phyloP scores from a whole-genome alignment of 2,797 vertebrate species.

The Harpia harpyja region DNA sequence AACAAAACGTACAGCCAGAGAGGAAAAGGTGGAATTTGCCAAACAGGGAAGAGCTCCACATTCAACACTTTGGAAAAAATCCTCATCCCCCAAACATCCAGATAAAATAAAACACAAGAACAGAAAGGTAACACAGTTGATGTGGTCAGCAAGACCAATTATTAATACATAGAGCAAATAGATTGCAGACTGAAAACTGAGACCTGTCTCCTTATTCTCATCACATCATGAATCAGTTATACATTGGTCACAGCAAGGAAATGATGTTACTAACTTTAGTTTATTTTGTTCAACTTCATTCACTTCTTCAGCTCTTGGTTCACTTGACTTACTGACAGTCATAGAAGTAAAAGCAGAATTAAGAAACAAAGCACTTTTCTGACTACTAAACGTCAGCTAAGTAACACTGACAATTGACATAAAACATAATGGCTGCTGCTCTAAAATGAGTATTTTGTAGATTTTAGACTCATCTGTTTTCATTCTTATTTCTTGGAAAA shows the following conservation, averaged over 20 bases:
- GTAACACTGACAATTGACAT: neutral
- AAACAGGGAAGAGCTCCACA: neutral
- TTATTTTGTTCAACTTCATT: slow-evolving; percentile 20
- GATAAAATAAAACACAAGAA: neutral
- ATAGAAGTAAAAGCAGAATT: neutral
- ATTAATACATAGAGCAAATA: neutral
- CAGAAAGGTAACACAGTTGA: neutral
- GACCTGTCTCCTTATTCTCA: neutral
- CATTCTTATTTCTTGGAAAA: neutral
- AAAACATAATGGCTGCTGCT: neutral
- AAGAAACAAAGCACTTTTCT: neutral
- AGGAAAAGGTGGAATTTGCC: neutral
- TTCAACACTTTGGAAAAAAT: neutral
- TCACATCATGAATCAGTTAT: neutral
- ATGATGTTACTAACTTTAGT: neutral
- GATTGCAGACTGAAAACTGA: neutral
- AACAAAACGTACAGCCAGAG: accelerated
- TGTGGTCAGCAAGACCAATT: neutral
- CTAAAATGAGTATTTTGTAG: neutral
- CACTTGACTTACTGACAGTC: neutral
- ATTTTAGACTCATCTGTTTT: neutral
- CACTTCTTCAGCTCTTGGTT: neutral
- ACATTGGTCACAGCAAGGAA: neutral
- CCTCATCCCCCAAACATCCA: neutral
- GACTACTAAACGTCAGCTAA: neutral